Evolutionary conservation across 2,113 vertebrate species (phyloP), one percentile per base, ranked within the genome.

Genomic region (Symphodus melops): DNA sequence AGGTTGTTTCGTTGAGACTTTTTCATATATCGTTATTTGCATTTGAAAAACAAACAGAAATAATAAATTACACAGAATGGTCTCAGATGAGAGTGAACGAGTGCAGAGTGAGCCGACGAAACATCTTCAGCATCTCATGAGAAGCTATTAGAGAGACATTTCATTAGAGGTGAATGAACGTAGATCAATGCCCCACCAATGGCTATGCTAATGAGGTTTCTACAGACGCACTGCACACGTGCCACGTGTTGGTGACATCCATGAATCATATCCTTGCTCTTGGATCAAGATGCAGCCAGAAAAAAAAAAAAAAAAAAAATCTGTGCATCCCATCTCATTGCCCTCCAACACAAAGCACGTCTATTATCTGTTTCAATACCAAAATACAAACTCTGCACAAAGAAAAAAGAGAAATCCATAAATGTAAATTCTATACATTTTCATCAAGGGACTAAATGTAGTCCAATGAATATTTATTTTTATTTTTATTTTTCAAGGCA

Each of bases 111-210:
- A n/a, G 42, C 55, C 10, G 16, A 60, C 33, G 68, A 51, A 76
- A 89, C 90, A 91, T 84, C 82, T 61, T 23, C 70, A 73, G 84
- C 82, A 75, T 88, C 83, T 89, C 86, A 86, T 78, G 86, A 89
- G 86, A 79, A 84, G 81, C 83, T 81, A 80, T 87, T 87, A 84
- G 82, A 76, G 78, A 86, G 80, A 86, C 83, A 77, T 79, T 85
- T 92, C 83, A 93, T 91, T 89, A 91, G 70, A 56, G 77, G 55
- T 75, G 75, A 82, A 92, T 92, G 68, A 91, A 91, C 85, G 20
- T 20, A 91, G 89, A 92, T 92, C 90, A 92, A 64, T 81, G 82
- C 16, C 56, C 54, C 14, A 66, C 37, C 67, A 57, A 33, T 19
- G 41, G 60, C 59, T 61, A 71, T 67, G 68, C 51, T 61, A 74